Conservation (phyloP, 2,888 invertebrate species). For the Orthonychiurus folsomi region DNA sequence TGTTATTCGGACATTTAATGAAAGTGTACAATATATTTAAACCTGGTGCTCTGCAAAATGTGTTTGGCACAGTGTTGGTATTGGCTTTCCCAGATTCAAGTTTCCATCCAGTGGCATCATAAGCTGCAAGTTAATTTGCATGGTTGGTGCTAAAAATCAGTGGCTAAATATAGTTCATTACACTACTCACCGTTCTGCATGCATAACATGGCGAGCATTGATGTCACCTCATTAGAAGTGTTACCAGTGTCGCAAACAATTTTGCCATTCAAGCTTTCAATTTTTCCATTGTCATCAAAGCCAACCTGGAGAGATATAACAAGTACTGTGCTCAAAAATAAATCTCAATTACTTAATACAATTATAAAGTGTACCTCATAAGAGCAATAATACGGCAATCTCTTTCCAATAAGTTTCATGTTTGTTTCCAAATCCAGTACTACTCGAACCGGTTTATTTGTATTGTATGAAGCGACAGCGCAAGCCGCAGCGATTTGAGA, state of each 20-base stretch:
- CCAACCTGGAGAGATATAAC: constrained; percentile 28
- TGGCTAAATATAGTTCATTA: too few species aligned
- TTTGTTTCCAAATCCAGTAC: constrained; percentile 62
- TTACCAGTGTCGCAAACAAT: constrained; percentile 43
- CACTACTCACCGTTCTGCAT: constrained; percentile 39
- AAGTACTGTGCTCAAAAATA: too few species aligned
- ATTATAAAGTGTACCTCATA: constrained; percentile 54
- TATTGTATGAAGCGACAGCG: constrained; percentile 58
- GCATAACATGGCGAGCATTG: constrained; percentile 22
- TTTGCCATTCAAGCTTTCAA: constrained; percentile 42
- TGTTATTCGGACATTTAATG: not conserved
- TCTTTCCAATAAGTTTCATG: constrained; percentile 61
- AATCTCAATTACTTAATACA: not conserved
- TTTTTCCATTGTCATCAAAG: constrained; percentile 42
- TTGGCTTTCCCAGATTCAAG: constrained; percentile 42
- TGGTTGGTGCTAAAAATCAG: too few species aligned
- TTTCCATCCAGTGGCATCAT: constrained; percentile 44
- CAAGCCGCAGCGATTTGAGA: constrained; percentile 55
- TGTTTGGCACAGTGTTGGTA: constrained; percentile 45
- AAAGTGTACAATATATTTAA: not conserved
- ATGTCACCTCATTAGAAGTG: constrained; percentile 40
- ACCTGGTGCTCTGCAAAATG: constrained; percentile 44
- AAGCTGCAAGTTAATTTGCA: too few species aligned
- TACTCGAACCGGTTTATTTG: constrained; percentile 61
- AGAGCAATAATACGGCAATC: constrained; percentile 53